phyloP scores from a whole-genome alignment of 1,140 invertebrate genomes.

The Papilio xuthus region DNA sequence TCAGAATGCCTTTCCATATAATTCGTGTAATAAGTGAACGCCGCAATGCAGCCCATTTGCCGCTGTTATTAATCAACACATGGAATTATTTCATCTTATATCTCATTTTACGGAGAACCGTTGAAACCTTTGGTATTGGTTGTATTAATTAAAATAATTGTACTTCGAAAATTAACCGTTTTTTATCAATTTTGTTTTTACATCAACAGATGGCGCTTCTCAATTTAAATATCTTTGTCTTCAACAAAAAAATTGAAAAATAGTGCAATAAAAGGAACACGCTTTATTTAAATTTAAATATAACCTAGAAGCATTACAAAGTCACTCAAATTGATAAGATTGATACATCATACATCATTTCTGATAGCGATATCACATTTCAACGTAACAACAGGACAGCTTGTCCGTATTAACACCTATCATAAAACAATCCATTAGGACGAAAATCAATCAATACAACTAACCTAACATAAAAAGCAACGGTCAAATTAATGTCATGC shows the following conservation, averaged over 20 bases:
- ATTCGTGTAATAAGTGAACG: conserved; percentile 36
- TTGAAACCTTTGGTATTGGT: neutral
- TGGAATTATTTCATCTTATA: conserved; percentile 35
- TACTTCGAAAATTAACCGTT: neutral
- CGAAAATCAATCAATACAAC: conserved; percentile 27
- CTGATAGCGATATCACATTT: conserved; percentile 17
- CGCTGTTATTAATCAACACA: conserved; percentile 32
- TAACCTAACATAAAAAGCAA: conserved; percentile 22
- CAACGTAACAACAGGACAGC: conserved; percentile 28
- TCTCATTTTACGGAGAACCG: neutral
- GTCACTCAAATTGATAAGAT: conserved; percentile 25
- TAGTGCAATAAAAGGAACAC: neutral
- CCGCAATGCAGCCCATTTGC: conserved; percentile 6
- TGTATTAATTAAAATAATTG: conserved; percentile 18
- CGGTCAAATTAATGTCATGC: conserved; percentile 33
- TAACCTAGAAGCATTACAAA: conserved; percentile 18
- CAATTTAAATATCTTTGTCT: neutral
- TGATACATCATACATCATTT: conserved; percentile 28
- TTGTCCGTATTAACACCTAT: conserved; percentile 25
- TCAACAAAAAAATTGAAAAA: neutral
- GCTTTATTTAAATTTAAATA: conserved; percentile 17
- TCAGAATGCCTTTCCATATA: conserved; percentile 35
- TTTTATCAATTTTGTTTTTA: neutral
- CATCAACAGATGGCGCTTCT: neutral
- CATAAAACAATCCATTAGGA: conserved; percentile 5